These are phyloP conservation scores for Epinotia brunnichana DNA, from an alignment of 2,888 invertebrate genomes.

Conservation along the genomic window DNA sequence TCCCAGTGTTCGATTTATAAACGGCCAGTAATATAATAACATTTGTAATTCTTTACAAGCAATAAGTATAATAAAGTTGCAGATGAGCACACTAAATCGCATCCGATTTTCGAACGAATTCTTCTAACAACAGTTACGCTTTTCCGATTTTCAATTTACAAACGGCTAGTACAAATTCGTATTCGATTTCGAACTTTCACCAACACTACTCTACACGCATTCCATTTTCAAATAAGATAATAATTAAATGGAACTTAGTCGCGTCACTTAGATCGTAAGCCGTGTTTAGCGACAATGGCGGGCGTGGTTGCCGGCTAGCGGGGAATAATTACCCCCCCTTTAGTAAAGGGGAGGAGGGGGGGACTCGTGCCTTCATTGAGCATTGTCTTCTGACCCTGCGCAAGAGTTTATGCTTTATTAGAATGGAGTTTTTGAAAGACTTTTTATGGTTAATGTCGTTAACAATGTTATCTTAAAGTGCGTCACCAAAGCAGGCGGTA, in stretches of 20 bases:
- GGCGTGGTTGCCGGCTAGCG: conserved; percentile 77
- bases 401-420: conserved; percentile 26
- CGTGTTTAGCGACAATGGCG: conserved; percentile 76
- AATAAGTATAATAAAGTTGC: background rate
- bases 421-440: conserved; percentile 19
- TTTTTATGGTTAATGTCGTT: conserved; percentile 5
- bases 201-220: conserved; percentile 21
- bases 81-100: background rate
- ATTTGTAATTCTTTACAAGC: background rate
- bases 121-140: background rate
- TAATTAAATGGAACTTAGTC: conserved; percentile 43
- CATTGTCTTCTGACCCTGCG: conserved; percentile 78
- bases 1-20: background rate
- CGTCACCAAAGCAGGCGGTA: background rate
- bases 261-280: conserved; percentile 55
- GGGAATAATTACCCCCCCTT: conserved; percentile 74
- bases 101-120: conserved; percentile 1
- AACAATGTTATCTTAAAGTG: conserved; percentile 5
- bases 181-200: conserved; percentile 11
- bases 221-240: conserved; percentile 43
- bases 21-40: background rate
- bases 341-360: conserved; percentile 38
- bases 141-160: background rate
- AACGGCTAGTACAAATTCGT: conserved; percentile 1
- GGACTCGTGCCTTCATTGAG: conserved; percentile 67